Evolutionary conservation across 2,797 vertebrate genomes (phyloP), one percentile per base, ranked within the genome.

Genomic region (Cossypha niveicapilla): DNA sequence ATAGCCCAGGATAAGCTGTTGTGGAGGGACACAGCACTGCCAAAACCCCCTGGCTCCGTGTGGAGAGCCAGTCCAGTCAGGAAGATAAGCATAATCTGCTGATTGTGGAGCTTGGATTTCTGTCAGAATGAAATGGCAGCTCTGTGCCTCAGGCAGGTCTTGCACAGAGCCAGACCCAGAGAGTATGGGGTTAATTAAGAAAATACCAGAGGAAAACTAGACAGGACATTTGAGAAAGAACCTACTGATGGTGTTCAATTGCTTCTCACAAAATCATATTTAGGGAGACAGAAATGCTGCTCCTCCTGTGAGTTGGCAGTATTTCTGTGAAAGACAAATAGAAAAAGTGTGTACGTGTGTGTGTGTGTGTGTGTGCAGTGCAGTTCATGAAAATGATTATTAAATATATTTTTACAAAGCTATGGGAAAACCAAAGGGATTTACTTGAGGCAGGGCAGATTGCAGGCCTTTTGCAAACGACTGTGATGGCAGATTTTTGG

Each of bases 1-100:
- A 18, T 0, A 22, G 16, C 48, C 35, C 39, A 58, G 83, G 70
- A 47, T 6, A 25, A 86, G 17, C n/a, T 0, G 0, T 1, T 28
- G 25, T 23, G 78, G 56, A 63, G 32, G 51, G 76, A 72, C 35
- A 23, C 32, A 35, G 63, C 32, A 25, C 9, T 88, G 86, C 34
- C 66, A 42, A 10, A n/a, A 16, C 3, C n/a, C 37, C 9, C 28
- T 0, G 14, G 19, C 10, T 44, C 28, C 30, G 48, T 15, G 61
- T 41, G 57, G 32, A 63, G 80, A 60, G 5, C 6, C 37, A 73
- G 72, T 10, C 37, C 65, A 41, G 48, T 1, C 68, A 56, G 62
- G 23, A 53, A 62, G 34, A 42, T 9, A 28, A 90, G 13, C 3
- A 4, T 3, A 78, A 60, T 48, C 22, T 57, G 10, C 57, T 45